Base-by-base conservation (phyloP, 2,113 vertebrate species). In the Psephotus haematonotus region DNA sequence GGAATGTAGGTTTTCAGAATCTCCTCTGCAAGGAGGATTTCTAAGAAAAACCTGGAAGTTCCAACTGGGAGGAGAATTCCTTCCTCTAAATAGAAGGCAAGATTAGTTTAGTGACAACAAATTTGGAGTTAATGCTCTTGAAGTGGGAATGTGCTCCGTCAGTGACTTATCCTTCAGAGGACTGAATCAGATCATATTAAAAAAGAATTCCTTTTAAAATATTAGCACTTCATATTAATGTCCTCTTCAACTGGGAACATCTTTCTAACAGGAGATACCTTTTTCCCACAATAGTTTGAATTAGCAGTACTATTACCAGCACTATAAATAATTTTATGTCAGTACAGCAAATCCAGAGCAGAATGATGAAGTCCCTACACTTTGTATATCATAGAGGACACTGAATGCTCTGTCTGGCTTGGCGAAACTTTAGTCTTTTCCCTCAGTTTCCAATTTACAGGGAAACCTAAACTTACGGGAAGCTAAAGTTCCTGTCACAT, bases 21-120 rank as follows among this genome's bases (percentile, higher is more conserved):
- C 75, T 77, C 76, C 95, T 97, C 97, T 97, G 81, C 96, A 93
- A 98, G 96, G 96, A 98, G 98, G 97, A 97, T 96, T 98, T 98
- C 97, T 98, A 97, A 97, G 95, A 97, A 98, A 98, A 93, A 91
- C 13, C 93, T 98, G 97, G 97, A 96, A 98, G 97, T 98, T 99
- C 98, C 98, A 95, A 98, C 98, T 98, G 98, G 95, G 97, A 98
- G 88, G 96, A 97, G 98, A 98, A 98, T 99, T 96, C 88, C 92
- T 93, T 95, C 81, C 59, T 57, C 79, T 96, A 97, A 92, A 94
- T 93, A 92, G 94, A 95, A 95, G 94, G 74, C 67, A 93, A 96
- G 97, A 95, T 96, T 96, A 85, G 65, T 96, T 90, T 97, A 82
- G 70, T 86, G 86, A 96, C 44, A 97, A 88, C 75, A 95, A 89